A percentile compares a stretch with the other conserved stretches of the same genome.
These are phyloP conservation scores for Dynastes hyllus DNA, from an alignment of 2,888 invertebrate genomes.

Conservation along the genomic window DNA sequence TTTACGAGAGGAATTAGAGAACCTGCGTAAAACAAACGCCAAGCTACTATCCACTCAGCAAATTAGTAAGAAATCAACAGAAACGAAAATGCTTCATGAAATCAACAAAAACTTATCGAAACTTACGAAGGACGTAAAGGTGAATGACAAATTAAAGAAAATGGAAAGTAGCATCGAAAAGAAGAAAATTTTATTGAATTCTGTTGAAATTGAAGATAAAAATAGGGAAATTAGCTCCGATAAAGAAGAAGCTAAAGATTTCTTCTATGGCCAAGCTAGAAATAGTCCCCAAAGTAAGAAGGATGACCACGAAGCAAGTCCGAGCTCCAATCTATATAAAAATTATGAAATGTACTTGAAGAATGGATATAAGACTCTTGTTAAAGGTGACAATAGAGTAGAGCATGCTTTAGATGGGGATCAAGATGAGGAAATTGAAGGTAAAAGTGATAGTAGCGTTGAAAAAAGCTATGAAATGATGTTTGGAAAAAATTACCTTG, in stretches of 20 bases:
- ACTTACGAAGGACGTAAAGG: slow-evolving; percentile 62
- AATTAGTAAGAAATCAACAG: slow-evolving; percentile 74
- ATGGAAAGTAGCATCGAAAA: slow-evolving; percentile 34
- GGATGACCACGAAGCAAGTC: neutral
- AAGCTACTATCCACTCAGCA: slow-evolving; percentile 77
- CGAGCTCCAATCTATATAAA: neutral
- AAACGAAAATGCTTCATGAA: slow-evolving; percentile 83
- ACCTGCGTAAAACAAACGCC: slow-evolving; percentile 79
- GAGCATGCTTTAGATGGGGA: neutral
- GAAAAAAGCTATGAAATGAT: slow-evolving; percentile 62
- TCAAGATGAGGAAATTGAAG: slow-evolving; percentile 45
- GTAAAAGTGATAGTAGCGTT: slow-evolving; percentile 55
- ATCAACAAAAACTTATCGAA: slow-evolving; percentile 80
- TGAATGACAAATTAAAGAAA: slow-evolving; percentile 53
- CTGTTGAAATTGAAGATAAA: slow-evolving; percentile 17
- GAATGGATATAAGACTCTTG: neutral
- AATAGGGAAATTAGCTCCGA: neutral
- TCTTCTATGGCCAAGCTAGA: slow-evolving; percentile 11
- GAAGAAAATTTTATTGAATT: slow-evolving; percentile 17
- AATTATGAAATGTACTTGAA: slow-evolving; percentile 14
- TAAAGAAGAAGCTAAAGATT: slow-evolving; percentile 2
- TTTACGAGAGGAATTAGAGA: slow-evolving; percentile 79
- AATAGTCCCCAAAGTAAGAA: neutral
- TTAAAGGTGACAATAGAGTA: slow-evolving; percentile 2
- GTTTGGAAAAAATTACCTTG: slow-evolving; percentile 54